phyloP scores from a whole-genome alignment of 2,888 invertebrate species.

The Tipula confusa region DNA sequence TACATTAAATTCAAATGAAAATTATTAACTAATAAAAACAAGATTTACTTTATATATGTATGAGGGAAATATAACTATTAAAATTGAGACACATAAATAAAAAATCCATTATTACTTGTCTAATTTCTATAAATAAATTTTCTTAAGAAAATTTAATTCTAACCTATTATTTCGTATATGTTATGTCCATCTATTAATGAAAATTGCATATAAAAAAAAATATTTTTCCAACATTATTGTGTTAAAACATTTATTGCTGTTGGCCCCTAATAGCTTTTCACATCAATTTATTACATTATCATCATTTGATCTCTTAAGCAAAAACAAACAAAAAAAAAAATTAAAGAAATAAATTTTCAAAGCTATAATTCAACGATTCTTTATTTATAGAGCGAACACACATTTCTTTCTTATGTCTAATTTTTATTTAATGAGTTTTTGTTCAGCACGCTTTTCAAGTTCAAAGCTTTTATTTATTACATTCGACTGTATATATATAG shows the following conservation, averaged over 20 bases:
- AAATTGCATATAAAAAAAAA: neutral
- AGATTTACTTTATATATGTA: neutral
- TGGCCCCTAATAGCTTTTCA: neutral
- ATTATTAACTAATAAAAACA: neutral
- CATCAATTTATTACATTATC: conserved; percentile 6
- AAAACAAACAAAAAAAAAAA: neutral
- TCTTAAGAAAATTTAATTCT: neutral
- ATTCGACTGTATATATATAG: neutral
- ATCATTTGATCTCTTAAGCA: neutral
- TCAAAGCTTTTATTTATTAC: neutral
- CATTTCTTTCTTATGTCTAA: neutral
- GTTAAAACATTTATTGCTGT: neutral
- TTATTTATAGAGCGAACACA: neutral
- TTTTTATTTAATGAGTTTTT: neutral
- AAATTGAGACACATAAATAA: neutral
- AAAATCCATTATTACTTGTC: neutral
- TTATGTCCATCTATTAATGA: neutral
- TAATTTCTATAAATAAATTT: neutral
- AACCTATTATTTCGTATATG: neutral
- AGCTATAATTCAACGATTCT: neutral
- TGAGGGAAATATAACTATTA: conserved; percentile 6
- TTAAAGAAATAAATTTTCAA: neutral
- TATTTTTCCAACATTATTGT: neutral
- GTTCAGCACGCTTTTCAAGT: conserved; percentile 25
- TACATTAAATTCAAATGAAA: neutral